A percentile compares a stretch with the other conserved stretches of the same genome.
Conservation (phyloP, 2,113 vertebrate genomes). For the Albula glossodonta region DNA sequence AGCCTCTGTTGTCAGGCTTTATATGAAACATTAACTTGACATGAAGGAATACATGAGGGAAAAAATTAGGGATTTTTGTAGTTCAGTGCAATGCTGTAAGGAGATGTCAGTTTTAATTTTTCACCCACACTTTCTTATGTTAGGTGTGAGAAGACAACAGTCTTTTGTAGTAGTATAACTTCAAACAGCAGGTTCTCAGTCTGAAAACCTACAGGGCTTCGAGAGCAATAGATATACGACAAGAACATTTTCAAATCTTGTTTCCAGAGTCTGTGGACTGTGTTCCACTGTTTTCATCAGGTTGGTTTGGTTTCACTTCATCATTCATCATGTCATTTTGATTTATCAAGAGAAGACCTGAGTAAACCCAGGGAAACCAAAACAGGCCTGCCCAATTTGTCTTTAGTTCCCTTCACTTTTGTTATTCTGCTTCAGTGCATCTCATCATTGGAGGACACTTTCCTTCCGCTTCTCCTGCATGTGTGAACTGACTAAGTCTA, state of each 20-base stretch:
- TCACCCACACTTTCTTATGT: neutral
- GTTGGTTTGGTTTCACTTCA: neutral
- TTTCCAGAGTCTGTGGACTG: neutral
- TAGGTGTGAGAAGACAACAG: neutral
- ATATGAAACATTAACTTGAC: neutral
- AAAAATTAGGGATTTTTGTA: neutral
- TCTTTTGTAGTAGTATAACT: neutral
- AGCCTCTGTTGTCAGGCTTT: neutral
- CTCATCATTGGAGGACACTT: neutral
- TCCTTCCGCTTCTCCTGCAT: neutral
- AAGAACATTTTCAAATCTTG: neutral
- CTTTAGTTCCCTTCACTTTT: neutral
- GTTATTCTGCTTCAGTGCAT: neutral
- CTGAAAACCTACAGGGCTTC: neutral
- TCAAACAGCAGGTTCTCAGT: neutral
- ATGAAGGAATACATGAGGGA: neutral
- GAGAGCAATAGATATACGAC: neutral
- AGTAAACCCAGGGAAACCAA: neutral
- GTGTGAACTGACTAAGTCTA: neutral
- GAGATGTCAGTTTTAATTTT: neutral
- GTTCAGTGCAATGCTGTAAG: neutral
- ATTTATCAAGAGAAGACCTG: neutral
- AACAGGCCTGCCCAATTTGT: neutral
- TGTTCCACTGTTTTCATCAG: neutral
- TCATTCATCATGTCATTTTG: neutral